A percentile compares a stretch with the other conserved stretches of the same genome.
Evolutionary conservation across 2,888 invertebrate genomes (phyloP).

Genomic region (Drosophila picticornis): DNA sequence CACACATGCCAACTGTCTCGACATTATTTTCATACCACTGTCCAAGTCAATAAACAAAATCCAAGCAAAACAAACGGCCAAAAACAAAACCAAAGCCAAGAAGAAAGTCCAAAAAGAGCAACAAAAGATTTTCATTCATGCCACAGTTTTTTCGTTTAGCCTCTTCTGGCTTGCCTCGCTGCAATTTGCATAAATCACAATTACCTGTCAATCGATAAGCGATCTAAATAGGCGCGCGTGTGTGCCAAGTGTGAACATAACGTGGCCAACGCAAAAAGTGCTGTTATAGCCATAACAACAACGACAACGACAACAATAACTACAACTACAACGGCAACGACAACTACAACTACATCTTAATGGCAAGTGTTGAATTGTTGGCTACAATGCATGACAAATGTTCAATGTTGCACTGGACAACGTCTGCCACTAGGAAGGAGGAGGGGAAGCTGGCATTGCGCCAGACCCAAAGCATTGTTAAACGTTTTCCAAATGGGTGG

Average conservation of each 20-base stretch:
- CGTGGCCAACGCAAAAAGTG: conserved; percentile 39
- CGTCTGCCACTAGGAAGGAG: neutral
- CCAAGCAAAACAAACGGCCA: conserved; percentile 50
- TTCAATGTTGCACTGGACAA: conserved; percentile 41
- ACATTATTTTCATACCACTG: conserved; percentile 55
- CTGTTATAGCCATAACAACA: conserved; percentile 41
- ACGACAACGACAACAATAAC: conserved; percentile 23
- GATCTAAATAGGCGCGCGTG: conserved; percentile 57
- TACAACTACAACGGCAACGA: conserved; percentile 10
- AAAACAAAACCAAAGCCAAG: conserved; percentile 15
- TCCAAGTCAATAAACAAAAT: conserved; percentile 72
- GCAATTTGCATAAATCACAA: conserved; percentile 80
- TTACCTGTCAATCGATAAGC: conserved; percentile 78
- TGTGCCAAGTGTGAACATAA: conserved; percentile 53
- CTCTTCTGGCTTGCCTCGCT: conserved; percentile 5
- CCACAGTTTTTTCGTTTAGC: conserved; percentile 10
- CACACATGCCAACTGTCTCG: conserved; percentile 31
- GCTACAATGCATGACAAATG: conserved; percentile 65
- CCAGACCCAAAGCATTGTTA: conserved; percentile 62
- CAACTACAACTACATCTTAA: conserved; percentile 25
- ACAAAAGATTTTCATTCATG: conserved; percentile 52
- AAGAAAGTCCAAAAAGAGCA: conserved; percentile 46
- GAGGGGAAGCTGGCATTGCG: conserved; percentile 51
- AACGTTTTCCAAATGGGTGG: conserved; percentile 61
- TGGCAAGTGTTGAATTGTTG: conserved; percentile 54